Conservation (phyloP, 1,140 invertebrate species). For the Bombus soroeensis region DNA sequence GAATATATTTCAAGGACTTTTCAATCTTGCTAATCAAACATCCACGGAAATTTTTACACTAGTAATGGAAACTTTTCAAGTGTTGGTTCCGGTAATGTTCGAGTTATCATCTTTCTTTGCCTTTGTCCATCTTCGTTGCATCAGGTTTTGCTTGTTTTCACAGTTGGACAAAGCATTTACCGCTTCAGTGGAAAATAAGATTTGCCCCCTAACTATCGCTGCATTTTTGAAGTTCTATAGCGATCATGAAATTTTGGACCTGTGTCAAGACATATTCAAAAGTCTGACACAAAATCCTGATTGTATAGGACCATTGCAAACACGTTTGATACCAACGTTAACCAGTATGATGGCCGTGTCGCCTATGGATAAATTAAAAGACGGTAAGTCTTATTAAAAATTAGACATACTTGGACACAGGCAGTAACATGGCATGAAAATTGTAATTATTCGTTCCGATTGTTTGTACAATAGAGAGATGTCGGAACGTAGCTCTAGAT, state of each 20-base stretch:
- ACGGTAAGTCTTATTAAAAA: slow-evolving; percentile 67
- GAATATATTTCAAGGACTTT: slow-evolving; percentile 79
- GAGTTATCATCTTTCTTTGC: neutral
- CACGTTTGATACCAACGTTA: slow-evolving; percentile 88
- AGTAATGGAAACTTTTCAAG: slow-evolving; percentile 87
- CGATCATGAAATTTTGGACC: slow-evolving; percentile 86
- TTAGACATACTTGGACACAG: neutral
- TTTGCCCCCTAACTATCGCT: slow-evolving; percentile 88
- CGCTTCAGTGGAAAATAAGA: slow-evolving; percentile 86
- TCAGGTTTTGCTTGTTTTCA: slow-evolving; percentile 38
- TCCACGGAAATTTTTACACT: slow-evolving; percentile 85
- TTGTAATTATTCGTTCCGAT: neutral
- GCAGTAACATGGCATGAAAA: neutral
- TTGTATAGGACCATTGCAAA: slow-evolving; percentile 86
- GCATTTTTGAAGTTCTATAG: slow-evolving; percentile 88
- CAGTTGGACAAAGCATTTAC: slow-evolving; percentile 88
- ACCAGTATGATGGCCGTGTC: slow-evolving; percentile 85
- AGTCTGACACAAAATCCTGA: slow-evolving; percentile 86
- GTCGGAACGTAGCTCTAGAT: slow-evolving; percentile 85
- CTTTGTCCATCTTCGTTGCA: neutral
- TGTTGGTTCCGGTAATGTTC: slow-evolving; percentile 86
- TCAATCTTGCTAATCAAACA: slow-evolving; percentile 73
- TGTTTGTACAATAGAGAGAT: slow-evolving; percentile 66
- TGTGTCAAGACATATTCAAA: slow-evolving; percentile 88
- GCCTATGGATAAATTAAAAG: slow-evolving; percentile 75